Conservation (phyloP, 1,140 invertebrate genomes). For the Drosophila nasuta region DNA sequence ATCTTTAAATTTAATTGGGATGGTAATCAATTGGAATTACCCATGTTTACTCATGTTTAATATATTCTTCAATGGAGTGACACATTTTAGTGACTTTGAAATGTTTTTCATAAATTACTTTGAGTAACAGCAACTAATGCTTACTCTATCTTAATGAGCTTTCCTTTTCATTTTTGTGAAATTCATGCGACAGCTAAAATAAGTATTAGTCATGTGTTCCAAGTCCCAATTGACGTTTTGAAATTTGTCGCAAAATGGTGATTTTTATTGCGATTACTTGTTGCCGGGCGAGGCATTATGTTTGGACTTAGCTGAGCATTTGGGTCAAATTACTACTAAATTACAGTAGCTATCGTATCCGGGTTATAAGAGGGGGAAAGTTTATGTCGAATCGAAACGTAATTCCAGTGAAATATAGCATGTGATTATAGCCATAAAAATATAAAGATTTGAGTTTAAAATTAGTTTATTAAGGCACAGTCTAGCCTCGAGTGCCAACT, state of each 20-base stretch:
- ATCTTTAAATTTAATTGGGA: not conserved
- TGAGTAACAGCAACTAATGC: not conserved
- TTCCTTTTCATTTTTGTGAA: constrained; percentile 14
- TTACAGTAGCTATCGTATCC: not conserved
- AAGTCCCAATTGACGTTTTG: constrained; percentile 3
- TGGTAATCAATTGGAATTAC: not conserved
- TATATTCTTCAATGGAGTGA: not conserved
- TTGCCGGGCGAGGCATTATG: not conserved
- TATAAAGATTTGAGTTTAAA: constrained; percentile 23
- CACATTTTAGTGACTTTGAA: not conserved
- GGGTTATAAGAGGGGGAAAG: not conserved
- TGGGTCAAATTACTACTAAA: constrained; percentile 13
- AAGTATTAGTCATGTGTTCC: constrained; percentile 23
- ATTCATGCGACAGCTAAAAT: not conserved
- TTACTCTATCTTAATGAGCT: not conserved
- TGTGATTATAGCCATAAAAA: constrained; percentile 1
- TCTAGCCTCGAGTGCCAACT: not conserved
- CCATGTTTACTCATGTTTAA: not conserved
- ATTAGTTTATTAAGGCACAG: constrained; percentile 5
- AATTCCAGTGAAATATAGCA: constrained; percentile 7
- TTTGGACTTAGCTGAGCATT: not conserved
- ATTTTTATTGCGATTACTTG: constrained; percentile 8
- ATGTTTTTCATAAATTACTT: not conserved
- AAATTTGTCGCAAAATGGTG: constrained; percentile 2
- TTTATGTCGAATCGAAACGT: constrained; percentile 4